phyloP scores from a whole-genome alignment of 1,140 invertebrate species.

The Drosophila aff. region DNA sequence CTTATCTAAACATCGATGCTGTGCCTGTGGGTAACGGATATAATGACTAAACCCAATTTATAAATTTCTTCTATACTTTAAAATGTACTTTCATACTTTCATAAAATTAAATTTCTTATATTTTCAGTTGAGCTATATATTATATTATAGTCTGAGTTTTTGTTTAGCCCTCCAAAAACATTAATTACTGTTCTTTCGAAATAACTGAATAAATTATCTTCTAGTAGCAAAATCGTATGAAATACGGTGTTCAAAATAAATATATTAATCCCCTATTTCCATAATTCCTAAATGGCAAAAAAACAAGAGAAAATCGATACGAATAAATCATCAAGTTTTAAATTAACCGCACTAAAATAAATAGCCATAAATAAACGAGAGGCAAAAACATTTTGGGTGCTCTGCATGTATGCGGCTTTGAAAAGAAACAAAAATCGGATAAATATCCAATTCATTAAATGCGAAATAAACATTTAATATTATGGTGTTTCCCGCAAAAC shows the following conservation, averaged over 20 bases:
- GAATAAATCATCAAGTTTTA: conserved; percentile 3
- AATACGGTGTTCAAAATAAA: neutral
- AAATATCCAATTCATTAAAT: conserved; percentile 37
- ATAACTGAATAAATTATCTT: neutral
- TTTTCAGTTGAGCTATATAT: neutral
- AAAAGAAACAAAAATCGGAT: neutral
- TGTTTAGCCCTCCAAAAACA: neutral
- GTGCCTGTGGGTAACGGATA: no score
- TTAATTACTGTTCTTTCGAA: neutral
- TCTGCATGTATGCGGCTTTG: neutral
- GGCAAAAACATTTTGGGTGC: conserved; percentile 12
- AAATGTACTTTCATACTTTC: neutral
- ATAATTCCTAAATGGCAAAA: neutral
- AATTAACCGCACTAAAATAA: conserved; percentile 15
- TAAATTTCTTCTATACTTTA: neutral
- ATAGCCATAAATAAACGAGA: conserved; percentile 14
- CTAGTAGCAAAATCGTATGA: neutral
- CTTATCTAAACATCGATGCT: no score
- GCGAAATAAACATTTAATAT: conserved; percentile 42
- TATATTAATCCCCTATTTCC: conserved; percentile 6
- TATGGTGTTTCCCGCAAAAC: conserved; percentile 5
- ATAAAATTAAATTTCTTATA: neutral
- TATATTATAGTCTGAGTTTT: no score
- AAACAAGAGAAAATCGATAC: neutral
- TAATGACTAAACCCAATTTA: no score